phyloP scores from a whole-genome alignment of 2,888 invertebrate genomes.

The Ethmia dodecea region DNA sequence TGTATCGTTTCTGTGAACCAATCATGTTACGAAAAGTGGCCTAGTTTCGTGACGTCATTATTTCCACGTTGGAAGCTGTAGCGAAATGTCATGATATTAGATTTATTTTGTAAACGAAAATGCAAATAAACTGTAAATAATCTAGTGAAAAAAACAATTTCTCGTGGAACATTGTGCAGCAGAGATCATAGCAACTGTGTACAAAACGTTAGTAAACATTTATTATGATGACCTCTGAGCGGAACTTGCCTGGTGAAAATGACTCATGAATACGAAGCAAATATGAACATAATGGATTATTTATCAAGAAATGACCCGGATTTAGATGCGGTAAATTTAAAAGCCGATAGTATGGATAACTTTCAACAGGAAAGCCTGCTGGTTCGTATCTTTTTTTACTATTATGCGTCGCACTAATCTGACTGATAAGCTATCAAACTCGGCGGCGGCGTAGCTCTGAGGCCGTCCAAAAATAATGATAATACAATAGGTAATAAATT shows the following conservation, averaged over 20 bases:
- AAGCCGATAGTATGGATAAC: conserved; percentile 54
- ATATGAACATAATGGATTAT: conserved; percentile 63
- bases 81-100: conserved; percentile 59
- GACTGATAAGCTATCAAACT: conserved; percentile 47
- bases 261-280: conserved; percentile 40
- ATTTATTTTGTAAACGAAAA: conserved; percentile 47
- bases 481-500: background rate
- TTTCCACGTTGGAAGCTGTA: conserved; percentile 81
- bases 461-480: background rate
- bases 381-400: conserved; percentile 46
- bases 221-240: conserved; percentile 35
- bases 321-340: conserved; percentile 34
- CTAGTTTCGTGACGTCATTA: conserved; percentile 78
- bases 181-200: background rate
- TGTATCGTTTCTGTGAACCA: conserved; percentile 49
- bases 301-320: conserved; percentile 54
- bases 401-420: conserved; percentile 26
- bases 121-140: conserved; percentile 27
- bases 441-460: conserved; percentile 15
- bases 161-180: background rate
- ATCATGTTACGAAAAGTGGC: conserved; percentile 61
- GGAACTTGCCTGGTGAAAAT: conserved; percentile 39
- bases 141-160: conserved; percentile 19
- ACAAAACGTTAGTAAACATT: background rate
- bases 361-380: conserved; percentile 52